Conservation (phyloP, 2,113 vertebrate genomes). For the Columba janthina region DNA sequence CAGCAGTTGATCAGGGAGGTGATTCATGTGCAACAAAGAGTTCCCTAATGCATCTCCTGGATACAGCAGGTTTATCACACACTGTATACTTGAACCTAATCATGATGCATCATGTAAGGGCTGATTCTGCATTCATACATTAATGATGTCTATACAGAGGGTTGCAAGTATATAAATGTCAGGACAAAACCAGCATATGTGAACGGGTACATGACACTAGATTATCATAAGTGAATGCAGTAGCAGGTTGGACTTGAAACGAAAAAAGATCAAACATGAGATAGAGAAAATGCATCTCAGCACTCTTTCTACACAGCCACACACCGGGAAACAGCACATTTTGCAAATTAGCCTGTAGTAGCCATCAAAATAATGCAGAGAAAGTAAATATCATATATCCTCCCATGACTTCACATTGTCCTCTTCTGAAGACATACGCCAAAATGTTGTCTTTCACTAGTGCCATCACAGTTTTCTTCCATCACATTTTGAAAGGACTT, state of each 20-base stretch:
- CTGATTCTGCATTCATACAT: background rate
- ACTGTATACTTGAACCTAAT: background rate
- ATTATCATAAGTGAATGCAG: background rate
- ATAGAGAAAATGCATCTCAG: slow-evolving; percentile 16
- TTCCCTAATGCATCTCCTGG: background rate
- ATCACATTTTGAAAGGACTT: background rate
- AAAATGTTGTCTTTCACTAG: background rate
- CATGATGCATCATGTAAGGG: background rate
- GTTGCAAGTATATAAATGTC: background rate
- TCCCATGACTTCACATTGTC: background rate
- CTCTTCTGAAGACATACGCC: background rate
- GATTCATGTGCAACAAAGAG: background rate
- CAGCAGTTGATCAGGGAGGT: background rate
- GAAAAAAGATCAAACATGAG: slow-evolving; percentile 9
- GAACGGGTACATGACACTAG: background rate
- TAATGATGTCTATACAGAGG: background rate
- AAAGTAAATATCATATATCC: background rate
- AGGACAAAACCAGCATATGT: background rate
- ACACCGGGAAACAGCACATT: background rate
- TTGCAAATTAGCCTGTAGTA: background rate
- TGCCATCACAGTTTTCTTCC: background rate
- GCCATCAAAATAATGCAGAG: background rate
- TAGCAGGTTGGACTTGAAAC: background rate
- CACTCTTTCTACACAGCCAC: background rate
- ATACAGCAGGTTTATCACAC: background rate